These are phyloP conservation scores for Galleria mellonella DNA, from an alignment of 1,140 invertebrate species.

Conservation along the genomic window DNA sequence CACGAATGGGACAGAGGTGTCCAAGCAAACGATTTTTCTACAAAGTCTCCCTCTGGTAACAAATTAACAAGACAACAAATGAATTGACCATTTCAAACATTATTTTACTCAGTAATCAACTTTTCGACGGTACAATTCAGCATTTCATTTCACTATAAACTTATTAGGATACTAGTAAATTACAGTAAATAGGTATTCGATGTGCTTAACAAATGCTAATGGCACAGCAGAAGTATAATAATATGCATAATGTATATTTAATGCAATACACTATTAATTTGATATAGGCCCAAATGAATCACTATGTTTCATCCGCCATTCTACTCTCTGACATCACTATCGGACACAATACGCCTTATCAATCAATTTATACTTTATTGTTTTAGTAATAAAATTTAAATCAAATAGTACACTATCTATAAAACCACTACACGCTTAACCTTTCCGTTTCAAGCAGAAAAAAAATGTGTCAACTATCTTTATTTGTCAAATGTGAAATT, in stretches of 20 bases:
- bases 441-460: conserved; percentile 37
- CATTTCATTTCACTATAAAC: too few species aligned
- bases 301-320: conserved; percentile 38
- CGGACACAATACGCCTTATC: neutral
- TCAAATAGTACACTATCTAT: neutral
- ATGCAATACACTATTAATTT: neutral
- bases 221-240: neutral
- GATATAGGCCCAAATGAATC: conserved; percentile 44
- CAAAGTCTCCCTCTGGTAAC: too few species aligned
- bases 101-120: too few species aligned
- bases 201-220: too few species aligned
- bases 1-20: too few species aligned
- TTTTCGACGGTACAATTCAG: too few species aligned
- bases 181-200: too few species aligned
- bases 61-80: too few species aligned
- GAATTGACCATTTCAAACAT: too few species aligned
- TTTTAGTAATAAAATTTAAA: neutral
- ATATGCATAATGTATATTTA: neutral
- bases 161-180: too few species aligned
- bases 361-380: neutral
- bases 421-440: conserved; percentile 29
- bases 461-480: conserved; percentile 26
- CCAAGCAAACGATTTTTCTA: too few species aligned
- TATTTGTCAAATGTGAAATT: conserved; percentile 26
- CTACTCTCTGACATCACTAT: conserved; percentile 31